A percentile compares a stretch with the other conserved stretches of the same genome.
These are phyloP conservation scores for Synanthedon tipuliformis DNA, from an alignment of 2,888 invertebrate genomes.

Conservation along the genomic window DNA sequence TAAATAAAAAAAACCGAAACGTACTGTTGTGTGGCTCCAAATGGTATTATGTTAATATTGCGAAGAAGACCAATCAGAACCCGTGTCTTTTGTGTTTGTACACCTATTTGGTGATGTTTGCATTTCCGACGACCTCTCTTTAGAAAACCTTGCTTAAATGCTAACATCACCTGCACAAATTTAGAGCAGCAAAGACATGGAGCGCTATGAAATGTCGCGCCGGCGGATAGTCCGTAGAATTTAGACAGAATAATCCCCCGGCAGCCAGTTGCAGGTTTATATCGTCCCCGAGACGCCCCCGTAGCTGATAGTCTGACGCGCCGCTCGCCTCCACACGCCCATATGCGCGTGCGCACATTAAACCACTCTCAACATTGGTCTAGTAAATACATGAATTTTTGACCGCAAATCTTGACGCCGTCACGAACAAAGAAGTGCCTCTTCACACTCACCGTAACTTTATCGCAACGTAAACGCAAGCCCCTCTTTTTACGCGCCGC, in stretches of 20 bases:
- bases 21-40: constrained; percentile 25
- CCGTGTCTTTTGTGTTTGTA: constrained; percentile 26
- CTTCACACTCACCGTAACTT: neutral
- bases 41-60: constrained; percentile 14
- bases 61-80: constrained; percentile 17
- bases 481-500: too few species aligned
- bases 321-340: constrained; percentile 33
- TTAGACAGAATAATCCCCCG: constrained; percentile 59
- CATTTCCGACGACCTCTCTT: constrained; percentile 5
- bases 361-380: constrained; percentile 17
- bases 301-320: constrained; percentile 40
- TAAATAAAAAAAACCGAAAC: constrained; percentile 17
- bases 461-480: neutral
- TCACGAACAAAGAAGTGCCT: too few species aligned
- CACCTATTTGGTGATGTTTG: constrained; percentile 15
- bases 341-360: constrained; percentile 2
- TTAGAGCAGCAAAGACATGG: neutral
- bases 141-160: constrained; percentile 5
- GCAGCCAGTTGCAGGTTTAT: constrained; percentile 65
- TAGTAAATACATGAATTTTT: neutral
- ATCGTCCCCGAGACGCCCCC: constrained; percentile 57
- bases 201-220: constrained; percentile 17
- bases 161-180: constrained; percentile 7
- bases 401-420: neutral
- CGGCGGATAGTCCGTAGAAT: constrained; percentile 52